phyloP scores from a whole-genome alignment of 2,888 invertebrate species.

The Nomada ruficornis region DNA sequence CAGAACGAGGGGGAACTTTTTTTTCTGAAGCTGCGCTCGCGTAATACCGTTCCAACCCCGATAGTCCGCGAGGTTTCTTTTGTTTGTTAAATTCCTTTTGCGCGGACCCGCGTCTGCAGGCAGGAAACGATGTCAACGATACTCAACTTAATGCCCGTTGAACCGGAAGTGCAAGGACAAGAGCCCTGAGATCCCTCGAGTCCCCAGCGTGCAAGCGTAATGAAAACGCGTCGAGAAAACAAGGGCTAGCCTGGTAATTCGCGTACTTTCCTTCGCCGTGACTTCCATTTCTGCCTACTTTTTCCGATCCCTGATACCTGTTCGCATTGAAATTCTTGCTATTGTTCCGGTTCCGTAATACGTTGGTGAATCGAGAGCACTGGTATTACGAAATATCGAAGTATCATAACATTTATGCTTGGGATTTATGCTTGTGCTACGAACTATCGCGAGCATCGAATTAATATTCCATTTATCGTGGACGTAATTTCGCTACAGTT shows the following conservation, averaged over 20 bases:
- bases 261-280: slow-evolving; percentile 36
- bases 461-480: no score
- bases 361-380: no score
- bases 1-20: slow-evolving; percentile 17
- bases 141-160: slow-evolving; percentile 79
- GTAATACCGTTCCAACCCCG: neutral
- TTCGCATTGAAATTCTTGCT: neutral
- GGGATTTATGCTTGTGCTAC: no score
- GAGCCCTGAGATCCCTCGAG: slow-evolving; percentile 58
- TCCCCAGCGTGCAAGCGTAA: slow-evolving; percentile 68
- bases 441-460: no score
- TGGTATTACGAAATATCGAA: no score
- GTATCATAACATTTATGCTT: no score
- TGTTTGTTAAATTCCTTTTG: slow-evolving; percentile 65
- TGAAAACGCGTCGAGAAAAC: slow-evolving; percentile 73
- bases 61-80: slow-evolving; percentile 48
- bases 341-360: neutral
- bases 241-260: slow-evolving; percentile 58
- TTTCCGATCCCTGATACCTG: neutral
- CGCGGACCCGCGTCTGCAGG: slow-evolving; percentile 54
- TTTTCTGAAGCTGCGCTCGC: slow-evolving; percentile 1
- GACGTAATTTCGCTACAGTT: no score
- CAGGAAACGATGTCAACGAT: slow-evolving; percentile 80
- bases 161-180: slow-evolving; percentile 74
- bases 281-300: slow-evolving; percentile 3